These are phyloP conservation scores for Pterocles gutturalis DNA, from an alignment of 2,113 vertebrate species.

Conservation along the genomic window DNA sequence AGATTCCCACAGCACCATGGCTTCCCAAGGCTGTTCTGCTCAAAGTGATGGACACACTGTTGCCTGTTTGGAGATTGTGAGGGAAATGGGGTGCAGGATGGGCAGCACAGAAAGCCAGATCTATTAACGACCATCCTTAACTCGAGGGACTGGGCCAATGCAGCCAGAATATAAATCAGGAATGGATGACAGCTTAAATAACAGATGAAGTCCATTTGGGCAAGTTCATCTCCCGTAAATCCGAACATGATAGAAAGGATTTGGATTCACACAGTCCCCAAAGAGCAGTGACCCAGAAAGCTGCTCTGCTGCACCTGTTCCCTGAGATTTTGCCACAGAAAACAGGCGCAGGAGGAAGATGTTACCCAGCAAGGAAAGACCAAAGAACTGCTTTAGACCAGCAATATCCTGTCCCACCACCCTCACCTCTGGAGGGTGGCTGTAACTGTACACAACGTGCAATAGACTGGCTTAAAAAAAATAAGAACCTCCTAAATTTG, in stretches of 20 bases:
- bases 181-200: background rate
- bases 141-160: background rate
- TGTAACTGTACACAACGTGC: background rate
- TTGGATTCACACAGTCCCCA: background rate
- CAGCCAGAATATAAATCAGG: background rate
- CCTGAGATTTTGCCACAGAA: background rate
- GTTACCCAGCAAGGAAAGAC: background rate
- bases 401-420: background rate
- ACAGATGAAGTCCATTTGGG: background rate
- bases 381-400: background rate
- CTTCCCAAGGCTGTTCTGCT: background rate
- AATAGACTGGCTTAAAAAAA: background rate
- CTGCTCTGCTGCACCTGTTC: background rate
- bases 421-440: background rate
- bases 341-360: background rate
- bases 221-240: background rate
- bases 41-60: background rate
- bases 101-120: background rate
- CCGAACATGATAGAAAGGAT: background rate
- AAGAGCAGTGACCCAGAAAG: background rate
- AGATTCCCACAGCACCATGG: background rate
- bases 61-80: fast-evolving
- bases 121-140: background rate
- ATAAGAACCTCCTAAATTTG: background rate
- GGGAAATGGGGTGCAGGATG: background rate